Percentiles rank a stretch among this genome's conserved stretches.
phyloP scores from a whole-genome alignment of 2,888 invertebrate species.

The Oxytorus armatus region DNA sequence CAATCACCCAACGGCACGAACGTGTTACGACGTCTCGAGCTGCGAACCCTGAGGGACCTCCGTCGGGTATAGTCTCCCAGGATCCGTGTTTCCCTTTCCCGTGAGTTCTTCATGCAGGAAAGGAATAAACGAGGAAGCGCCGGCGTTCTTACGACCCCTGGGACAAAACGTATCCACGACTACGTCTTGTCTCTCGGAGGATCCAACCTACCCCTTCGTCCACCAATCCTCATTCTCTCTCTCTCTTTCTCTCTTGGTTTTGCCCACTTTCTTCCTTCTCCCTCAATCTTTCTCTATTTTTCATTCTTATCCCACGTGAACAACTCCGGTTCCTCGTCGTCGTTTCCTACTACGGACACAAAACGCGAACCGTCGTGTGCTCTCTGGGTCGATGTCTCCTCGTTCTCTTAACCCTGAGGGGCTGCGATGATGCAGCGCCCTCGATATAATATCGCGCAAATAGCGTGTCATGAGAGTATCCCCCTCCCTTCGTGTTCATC shows the following conservation, averaged over 20 bases:
- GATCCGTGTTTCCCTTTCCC: constrained; percentile 54
- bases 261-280: constrained; percentile 20
- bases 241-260: constrained; percentile 24
- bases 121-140: constrained; percentile 65
- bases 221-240: constrained; percentile 38
- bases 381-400: constrained; percentile 33
- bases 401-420: constrained; percentile 34
- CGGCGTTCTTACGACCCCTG: constrained; percentile 70
- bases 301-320: constrained; percentile 28
- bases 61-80: constrained; percentile 49
- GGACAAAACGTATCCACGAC: constrained; percentile 49
- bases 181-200: constrained; percentile 46
- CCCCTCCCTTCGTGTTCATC: too few species aligned
- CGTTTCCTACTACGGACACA: constrained; percentile 35
- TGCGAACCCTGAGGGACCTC: constrained; percentile 37
- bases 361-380: constrained; percentile 31
- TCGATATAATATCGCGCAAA: constrained; percentile 58
- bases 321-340: constrained; percentile 32
- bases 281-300: constrained; percentile 39
- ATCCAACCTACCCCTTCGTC: constrained; percentile 3
- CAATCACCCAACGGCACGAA: constrained; percentile 66
- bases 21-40: constrained; percentile 37
- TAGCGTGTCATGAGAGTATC: constrained; percentile 40
- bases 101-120: constrained; percentile 46
- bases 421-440: constrained; percentile 34